A percentile compares a stretch with the other conserved stretches of the same genome.
Evolutionary conservation across 2,113 vertebrate genomes (phyloP).

Genomic region (Rhinichthys klamathensis): DNA sequence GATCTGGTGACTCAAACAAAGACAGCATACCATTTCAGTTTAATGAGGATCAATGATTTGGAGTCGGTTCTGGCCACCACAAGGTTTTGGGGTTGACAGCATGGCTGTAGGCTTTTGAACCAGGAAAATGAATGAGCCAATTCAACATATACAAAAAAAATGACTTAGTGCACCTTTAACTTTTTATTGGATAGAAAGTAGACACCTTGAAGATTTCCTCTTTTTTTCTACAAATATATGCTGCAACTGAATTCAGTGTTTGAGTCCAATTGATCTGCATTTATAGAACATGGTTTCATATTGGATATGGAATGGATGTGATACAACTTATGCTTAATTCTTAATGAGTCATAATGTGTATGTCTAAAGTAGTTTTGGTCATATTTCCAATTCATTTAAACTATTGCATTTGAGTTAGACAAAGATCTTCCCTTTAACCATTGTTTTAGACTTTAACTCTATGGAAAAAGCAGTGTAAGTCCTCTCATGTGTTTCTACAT

Average conservation of each 20-base stretch:
- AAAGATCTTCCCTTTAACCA: constrained; percentile 39
- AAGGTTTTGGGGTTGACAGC: neutral
- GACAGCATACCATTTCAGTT: neutral
- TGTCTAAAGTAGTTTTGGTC: neutral
- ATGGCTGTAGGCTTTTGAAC: neutral
- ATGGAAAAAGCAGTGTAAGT: neutral
- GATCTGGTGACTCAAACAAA: neutral
- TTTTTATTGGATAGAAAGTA: neutral
- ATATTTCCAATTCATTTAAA: constrained; percentile 40
- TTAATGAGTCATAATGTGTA: neutral
- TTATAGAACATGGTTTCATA: neutral
- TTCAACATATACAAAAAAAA: neutral
- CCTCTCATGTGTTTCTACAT: constrained; percentile 31
- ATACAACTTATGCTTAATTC: neutral
- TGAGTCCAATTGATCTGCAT: neutral
- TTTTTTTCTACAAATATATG: neutral
- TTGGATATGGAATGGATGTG: neutral
- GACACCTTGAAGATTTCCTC: neutral
- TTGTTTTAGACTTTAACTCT: constrained; percentile 4
- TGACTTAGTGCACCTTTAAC: constrained; percentile 7
- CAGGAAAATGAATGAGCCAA: neutral
- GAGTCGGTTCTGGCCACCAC: neutral
- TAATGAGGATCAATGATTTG: neutral
- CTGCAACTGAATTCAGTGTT: neutral
- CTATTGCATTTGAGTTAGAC: neutral